Evolutionary conservation across 2,888 invertebrate species (phyloP), one percentile per base, ranked within the genome.

Genomic region (Tinea trinotella): DNA sequence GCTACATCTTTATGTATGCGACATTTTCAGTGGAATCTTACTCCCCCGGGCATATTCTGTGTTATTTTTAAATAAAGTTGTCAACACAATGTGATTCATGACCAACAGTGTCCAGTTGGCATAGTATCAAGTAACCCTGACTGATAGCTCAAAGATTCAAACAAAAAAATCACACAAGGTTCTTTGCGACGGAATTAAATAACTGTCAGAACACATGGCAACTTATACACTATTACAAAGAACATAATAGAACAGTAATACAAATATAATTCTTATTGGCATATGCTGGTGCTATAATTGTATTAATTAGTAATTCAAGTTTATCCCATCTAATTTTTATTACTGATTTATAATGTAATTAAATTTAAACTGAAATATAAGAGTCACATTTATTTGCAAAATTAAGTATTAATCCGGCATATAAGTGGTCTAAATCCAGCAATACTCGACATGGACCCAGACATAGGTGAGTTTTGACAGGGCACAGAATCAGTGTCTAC

Each of bases 61-160:
- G 40, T 60, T 68, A 69, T 66, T 69, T 70, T 66, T 66, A 66
- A 64, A 61, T 61, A 52, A 56, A 57, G 62, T 67, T 68, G 68
- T 68, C 66, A 69, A 68, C 64, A 64, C 61, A 61, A 60, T 62
- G 64, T 70, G 66, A 71, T 70, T 71, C 68, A 74, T 57, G 65
- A 68, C 61, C 67, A 69, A 64, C 64, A 62, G 61, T 64, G 62
- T 63, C 60, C 58, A 60, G 60, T 67, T 75, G 74, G 74, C 74
- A 73, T 59, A 19, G 24, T 49, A 50, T 73, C 72, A 76, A 76
- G 64, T 65, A 67, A 66, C 66, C 66, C 63, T 71, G 67, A 65
- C 65, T 62, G 67, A 66, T 60, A 58, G 57, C 36, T 56, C 55
- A 55, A 55, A 18, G 40, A 24, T 24, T 12, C 13, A 12, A 49